These are phyloP conservation scores for Pilophorus perplexus DNA, from an alignment of 2,888 invertebrate species.

Conservation along the genomic window DNA sequence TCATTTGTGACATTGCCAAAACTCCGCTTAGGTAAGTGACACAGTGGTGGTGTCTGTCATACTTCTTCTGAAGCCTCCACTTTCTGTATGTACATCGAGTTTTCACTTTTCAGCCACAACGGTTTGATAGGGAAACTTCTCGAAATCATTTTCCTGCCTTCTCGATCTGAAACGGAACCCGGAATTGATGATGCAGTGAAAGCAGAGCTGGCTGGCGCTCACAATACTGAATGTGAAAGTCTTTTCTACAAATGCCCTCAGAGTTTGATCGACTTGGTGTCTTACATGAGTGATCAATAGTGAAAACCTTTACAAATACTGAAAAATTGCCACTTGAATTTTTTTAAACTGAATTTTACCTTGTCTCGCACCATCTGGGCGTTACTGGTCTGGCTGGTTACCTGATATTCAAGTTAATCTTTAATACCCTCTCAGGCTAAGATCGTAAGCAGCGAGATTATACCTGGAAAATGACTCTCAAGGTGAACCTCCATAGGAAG, in stretches of 20 bases:
- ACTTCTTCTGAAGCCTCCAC: too few species aligned
- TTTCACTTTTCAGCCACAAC: slow-evolving; percentile 27
- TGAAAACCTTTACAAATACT: too few species aligned
- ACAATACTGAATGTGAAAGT: slow-evolving; percentile 39
- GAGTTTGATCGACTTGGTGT: slow-evolving; percentile 43
- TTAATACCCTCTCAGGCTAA: too few species aligned
- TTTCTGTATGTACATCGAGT: too few species aligned
- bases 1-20: slow-evolving; percentile 49
- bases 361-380: too few species aligned
- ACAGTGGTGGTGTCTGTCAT: slow-evolving; percentile 43
- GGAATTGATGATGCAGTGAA: slow-evolving; percentile 57
- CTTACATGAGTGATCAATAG: slow-evolving; percentile 20
- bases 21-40: slow-evolving; percentile 44
- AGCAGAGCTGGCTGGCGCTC: slow-evolving; percentile 57
- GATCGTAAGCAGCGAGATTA: too few species aligned
- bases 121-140: slow-evolving; percentile 51
- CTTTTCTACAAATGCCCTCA: slow-evolving; percentile 43
- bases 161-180: slow-evolving; percentile 53
- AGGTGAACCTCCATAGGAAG: too few species aligned
- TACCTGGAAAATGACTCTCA: too few species aligned
- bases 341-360: too few species aligned
- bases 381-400: too few species aligned
- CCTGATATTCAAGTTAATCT: too few species aligned
- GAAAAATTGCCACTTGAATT: too few species aligned
- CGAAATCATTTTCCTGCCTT: slow-evolving; percentile 55